Evolutionary conservation across 2,888 invertebrate species (phyloP).

Genomic region (Ormyrus labotus): DNA sequence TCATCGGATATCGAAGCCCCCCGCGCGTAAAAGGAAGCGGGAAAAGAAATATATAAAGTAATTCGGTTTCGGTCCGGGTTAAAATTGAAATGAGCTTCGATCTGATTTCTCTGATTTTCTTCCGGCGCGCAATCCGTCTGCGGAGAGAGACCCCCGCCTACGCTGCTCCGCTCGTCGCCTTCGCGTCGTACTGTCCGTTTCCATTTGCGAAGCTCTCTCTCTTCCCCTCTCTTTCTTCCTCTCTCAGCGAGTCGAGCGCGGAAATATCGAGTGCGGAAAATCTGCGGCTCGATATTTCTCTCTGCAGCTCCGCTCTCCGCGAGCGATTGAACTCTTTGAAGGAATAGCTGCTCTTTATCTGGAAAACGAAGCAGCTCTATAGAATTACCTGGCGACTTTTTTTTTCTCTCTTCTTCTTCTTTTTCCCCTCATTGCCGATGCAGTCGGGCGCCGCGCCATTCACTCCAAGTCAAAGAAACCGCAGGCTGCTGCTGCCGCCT

Average conservation of each 20-base stretch:
- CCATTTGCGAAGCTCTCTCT: constrained; percentile 15
- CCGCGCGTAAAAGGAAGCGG: background rate
- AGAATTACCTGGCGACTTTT: background rate
- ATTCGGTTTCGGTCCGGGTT: constrained; percentile 3
- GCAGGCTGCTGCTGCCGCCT: too few relatives aligned
- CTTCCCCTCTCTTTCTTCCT: background rate
- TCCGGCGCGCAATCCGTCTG: background rate
- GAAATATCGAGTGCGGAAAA: too few relatives aligned
- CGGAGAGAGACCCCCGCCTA: too few relatives aligned
- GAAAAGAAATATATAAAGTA: constrained; percentile 10
- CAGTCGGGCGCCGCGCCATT: background rate
- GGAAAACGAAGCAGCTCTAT: background rate
- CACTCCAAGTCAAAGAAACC: background rate
- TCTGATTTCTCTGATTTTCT: constrained; percentile 17
- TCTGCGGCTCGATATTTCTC: too few relatives aligned
- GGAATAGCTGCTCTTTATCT: background rate
- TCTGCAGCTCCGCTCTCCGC: background rate
- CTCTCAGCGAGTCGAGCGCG: background rate
- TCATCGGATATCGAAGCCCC: constrained; percentile 8
- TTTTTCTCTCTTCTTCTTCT: background rate
- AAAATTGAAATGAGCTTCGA: constrained; percentile 18
- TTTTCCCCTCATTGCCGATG: background rate
- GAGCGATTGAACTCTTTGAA: constrained; percentile 1
- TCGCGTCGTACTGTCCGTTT: background rate
- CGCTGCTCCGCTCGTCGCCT: background rate